These are phyloP conservation scores for Leptinotarsa haldemani DNA, from an alignment of 2,888 invertebrate species.

Conservation along the genomic window DNA sequence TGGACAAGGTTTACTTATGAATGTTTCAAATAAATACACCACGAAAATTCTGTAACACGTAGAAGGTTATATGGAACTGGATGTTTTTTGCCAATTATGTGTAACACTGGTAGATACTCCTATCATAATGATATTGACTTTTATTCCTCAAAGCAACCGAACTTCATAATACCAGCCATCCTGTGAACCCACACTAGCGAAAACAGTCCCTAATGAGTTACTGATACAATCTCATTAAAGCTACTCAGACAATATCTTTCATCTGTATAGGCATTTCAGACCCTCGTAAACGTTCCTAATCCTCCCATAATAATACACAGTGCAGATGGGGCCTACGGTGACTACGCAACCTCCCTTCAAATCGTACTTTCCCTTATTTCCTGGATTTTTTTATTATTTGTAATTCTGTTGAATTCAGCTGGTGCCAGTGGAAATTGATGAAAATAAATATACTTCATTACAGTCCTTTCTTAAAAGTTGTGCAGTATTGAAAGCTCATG, in stretches of 20 bases:
- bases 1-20: too few species aligned
- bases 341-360: constrained; percentile 30
- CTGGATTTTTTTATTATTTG: neutral
- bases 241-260: constrained; percentile 52
- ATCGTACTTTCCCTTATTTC: constrained; percentile 3
- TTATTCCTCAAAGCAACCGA: neutral
- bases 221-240: constrained; percentile 61
- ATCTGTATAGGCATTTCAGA: constrained; percentile 58
- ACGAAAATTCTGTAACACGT: too few species aligned
- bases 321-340: constrained; percentile 49
- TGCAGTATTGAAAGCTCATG: too few species aligned
- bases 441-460: neutral
- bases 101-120: neutral
- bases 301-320: constrained; percentile 47
- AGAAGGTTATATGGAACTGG: too few species aligned
- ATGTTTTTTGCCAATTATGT: too few species aligned
- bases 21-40: too few species aligned
- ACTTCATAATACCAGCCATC: constrained; percentile 36
- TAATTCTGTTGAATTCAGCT: neutral
- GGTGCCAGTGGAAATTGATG: neutral
- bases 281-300: constrained; percentile 56
- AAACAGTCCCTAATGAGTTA: constrained; percentile 59
- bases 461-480: neutral
- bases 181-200: constrained; percentile 52
- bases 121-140: neutral